A percentile compares a stretch with the other conserved stretches of the same genome.
These are phyloP conservation scores for Oithona nana DNA, from an alignment of 2,888 invertebrate species.

Conservation along the genomic window DNA sequence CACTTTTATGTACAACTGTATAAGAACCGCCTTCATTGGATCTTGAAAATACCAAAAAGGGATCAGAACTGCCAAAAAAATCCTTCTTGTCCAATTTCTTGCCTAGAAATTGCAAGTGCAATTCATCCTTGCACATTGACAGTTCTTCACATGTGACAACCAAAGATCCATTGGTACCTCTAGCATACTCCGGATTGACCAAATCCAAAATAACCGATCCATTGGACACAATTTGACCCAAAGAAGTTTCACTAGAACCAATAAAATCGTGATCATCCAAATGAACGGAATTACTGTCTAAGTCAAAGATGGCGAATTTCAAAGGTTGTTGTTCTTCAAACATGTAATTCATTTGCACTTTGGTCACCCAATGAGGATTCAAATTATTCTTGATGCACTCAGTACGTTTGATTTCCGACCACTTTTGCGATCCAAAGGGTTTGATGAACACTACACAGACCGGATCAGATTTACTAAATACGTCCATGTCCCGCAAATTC, in stretches of 20 bases:
- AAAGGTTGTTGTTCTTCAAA: slow-evolving; percentile 33
- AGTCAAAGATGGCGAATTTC: slow-evolving; percentile 24
- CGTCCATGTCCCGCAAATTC: slow-evolving; percentile 27
- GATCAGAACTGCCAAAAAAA: slow-evolving; percentile 27
- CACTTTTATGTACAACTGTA: slow-evolving; percentile 22
- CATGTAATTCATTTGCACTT: slow-evolving; percentile 31
- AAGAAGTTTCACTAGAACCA: slow-evolving; percentile 30
- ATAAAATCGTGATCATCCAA: slow-evolving; percentile 25
- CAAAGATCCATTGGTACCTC: slow-evolving; percentile 21
- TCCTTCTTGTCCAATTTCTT: slow-evolving; percentile 26
- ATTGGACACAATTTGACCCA: slow-evolving; percentile 25
- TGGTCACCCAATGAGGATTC: slow-evolving; percentile 30
- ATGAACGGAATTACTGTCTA: slow-evolving; percentile 20
- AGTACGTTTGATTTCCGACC: slow-evolving; percentile 20
- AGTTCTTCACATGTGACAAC: slow-evolving; percentile 28
- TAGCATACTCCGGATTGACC: slow-evolving; percentile 16
- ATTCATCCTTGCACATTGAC: slow-evolving; percentile 26
- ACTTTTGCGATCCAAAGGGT: slow-evolving; percentile 20
- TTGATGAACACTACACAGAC: slow-evolving; percentile 26
- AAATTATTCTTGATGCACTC: slow-evolving; percentile 24
- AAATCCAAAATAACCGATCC: slow-evolving; percentile 17
- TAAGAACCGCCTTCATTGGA: slow-evolving; percentile 28
- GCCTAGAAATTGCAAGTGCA: slow-evolving; percentile 26
- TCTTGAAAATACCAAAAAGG: slow-evolving; percentile 28
- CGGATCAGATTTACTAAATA: slow-evolving; percentile 32